Evolutionary conservation across 1,140 invertebrate species (phyloP).

Genomic region (Philotrypesis tridentata): DNA sequence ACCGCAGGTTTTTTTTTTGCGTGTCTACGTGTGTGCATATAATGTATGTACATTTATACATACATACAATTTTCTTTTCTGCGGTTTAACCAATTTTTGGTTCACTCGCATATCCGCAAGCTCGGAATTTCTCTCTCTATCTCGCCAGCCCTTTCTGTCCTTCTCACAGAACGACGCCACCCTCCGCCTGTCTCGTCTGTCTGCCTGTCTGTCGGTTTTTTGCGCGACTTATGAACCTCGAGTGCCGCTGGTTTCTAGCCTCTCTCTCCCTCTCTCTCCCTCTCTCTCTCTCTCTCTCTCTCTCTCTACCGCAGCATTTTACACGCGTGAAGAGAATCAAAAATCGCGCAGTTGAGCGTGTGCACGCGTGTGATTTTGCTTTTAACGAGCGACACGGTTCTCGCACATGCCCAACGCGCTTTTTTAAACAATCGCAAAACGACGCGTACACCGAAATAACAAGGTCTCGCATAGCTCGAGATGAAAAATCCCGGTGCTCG

Average conservation of each 20-base stretch:
- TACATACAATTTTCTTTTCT: constrained; percentile 45
- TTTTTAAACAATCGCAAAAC: not conserved
- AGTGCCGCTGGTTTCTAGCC: not conserved
- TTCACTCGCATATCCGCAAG: constrained; percentile 9
- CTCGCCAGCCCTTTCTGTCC: not conserved
- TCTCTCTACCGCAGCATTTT: no score
- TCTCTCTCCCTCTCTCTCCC: not conserved
- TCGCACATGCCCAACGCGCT: not conserved
- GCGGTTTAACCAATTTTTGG: constrained; percentile 48
- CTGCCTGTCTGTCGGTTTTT: constrained; percentile 9
- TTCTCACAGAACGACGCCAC: constrained; percentile 1
- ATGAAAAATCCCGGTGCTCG: not conserved
- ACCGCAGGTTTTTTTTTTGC: no score
- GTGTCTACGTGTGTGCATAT: no score
- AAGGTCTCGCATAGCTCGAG: not conserved
- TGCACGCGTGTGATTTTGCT: not conserved
- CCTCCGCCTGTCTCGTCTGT: constrained; percentile 23
- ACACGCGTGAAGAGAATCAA: constrained; percentile 9
- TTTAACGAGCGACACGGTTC: constrained; percentile 9
- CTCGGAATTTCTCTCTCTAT: not conserved
- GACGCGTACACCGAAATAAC: not conserved
- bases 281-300: no score
- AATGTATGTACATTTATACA: no score
- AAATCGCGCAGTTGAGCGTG: constrained; percentile 34
- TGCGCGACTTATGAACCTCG: constrained; percentile 1